These are phyloP conservation scores for Oreocharis arfaki DNA, from an alignment of 2,113 vertebrate species.

Conservation along the genomic window DNA sequence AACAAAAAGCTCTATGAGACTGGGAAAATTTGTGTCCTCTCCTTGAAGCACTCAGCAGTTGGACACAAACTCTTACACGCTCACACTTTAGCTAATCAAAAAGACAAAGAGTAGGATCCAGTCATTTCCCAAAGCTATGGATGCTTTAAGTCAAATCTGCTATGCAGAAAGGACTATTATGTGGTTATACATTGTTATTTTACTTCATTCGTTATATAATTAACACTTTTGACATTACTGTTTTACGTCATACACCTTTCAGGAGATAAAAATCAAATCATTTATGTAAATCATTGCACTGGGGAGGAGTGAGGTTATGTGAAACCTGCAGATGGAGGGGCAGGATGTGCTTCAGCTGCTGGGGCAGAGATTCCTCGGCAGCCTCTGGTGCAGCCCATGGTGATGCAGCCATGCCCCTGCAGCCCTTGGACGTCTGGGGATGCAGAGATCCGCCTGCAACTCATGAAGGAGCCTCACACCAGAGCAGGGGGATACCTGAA, in stretches of 20 bases:
- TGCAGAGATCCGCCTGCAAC: background rate
- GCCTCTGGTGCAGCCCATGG: rapidly evolving
- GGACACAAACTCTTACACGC: background rate
- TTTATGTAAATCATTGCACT: background rate
- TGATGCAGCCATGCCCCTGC: background rate
- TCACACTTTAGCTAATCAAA: background rate
- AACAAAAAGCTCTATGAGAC: background rate
- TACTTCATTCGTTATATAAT: background rate
- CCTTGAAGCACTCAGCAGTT: background rate
- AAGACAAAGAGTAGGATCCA: background rate
- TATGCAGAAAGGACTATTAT: background rate
- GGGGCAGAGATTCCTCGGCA: background rate
- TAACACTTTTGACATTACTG: background rate
- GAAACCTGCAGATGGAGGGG: background rate
- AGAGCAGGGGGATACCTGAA: background rate
- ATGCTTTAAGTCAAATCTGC: background rate
- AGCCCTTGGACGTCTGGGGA: background rate
- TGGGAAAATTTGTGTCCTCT: background rate
- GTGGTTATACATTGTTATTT: background rate
- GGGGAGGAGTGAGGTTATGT: background rate
- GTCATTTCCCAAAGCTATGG: background rate
- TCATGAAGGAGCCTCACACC: rapidly evolving
- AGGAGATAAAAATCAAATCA: background rate
- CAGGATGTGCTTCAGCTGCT: rapidly evolving
- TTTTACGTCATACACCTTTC: background rate